Evolutionary conservation across 2,888 invertebrate species (phyloP).

Genomic region (Pegoplata infirma): DNA sequence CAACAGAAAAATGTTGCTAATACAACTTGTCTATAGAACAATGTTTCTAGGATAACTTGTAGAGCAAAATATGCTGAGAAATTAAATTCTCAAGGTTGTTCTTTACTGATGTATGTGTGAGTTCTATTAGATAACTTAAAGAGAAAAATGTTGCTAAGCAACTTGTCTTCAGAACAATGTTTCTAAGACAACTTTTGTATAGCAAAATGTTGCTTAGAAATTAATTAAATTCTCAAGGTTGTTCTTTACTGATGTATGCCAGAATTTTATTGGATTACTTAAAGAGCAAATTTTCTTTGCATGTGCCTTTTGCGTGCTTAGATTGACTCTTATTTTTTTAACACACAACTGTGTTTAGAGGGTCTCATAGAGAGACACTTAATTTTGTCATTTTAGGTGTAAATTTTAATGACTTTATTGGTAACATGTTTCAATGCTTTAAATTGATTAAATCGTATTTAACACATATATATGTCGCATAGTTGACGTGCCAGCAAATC

Average conservation of each 20-base stretch:
- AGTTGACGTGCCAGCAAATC: too few relatives aligned
- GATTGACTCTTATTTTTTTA: background rate
- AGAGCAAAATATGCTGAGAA: too few relatives aligned
- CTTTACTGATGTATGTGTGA: too few relatives aligned
- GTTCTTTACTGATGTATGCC: background rate
- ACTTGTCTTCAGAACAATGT: too few relatives aligned
- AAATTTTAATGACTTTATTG: conserved; percentile 2
- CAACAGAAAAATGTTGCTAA: too few relatives aligned
- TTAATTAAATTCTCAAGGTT: background rate
- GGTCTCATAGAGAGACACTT: background rate
- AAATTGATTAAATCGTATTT: conserved; percentile 25
- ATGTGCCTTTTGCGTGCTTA: background rate
- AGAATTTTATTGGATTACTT: background rate
- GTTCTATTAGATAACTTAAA: too few relatives aligned
- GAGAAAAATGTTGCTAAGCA: too few relatives aligned
- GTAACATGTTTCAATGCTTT: background rate
- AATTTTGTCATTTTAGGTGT: background rate
- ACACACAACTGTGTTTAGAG: background rate
- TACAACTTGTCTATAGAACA: too few relatives aligned
- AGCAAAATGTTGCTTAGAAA: too few relatives aligned
- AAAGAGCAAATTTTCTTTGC: background rate
- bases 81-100: too few relatives aligned
- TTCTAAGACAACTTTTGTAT: too few relatives aligned
- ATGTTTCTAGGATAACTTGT: too few relatives aligned
- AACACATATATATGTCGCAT: background rate